Evolutionary conservation across 2,797 vertebrate species (phyloP).

Genomic region (Protosalanx chinensis): DNA sequence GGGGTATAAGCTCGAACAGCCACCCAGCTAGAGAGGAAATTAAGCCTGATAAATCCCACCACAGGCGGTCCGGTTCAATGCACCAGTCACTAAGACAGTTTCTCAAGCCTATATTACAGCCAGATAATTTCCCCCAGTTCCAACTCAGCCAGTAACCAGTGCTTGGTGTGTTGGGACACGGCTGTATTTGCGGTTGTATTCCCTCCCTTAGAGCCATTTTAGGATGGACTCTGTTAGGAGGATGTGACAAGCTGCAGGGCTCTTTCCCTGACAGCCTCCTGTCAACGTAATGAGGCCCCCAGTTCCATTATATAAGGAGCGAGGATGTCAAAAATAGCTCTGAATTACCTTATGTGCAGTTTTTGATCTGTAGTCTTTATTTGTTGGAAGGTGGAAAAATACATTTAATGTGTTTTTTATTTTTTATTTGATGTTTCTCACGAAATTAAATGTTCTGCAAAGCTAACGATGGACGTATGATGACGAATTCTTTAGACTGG

Average conservation of each 20-base stretch:
- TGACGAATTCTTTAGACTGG: neutral
- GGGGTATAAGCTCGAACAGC: slow-evolving; percentile 35
- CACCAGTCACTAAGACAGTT: slow-evolving; percentile 33
- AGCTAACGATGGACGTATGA: too few relatives aligned
- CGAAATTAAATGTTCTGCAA: too few relatives aligned
- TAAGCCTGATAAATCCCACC: slow-evolving; percentile 45
- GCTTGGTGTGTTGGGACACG: neutral
- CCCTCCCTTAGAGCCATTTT: slow-evolving; percentile 1
- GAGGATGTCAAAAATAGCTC: slow-evolving; percentile 1
- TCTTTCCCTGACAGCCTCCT: slow-evolving; percentile 5
- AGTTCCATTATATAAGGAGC: slow-evolving; percentile 3
- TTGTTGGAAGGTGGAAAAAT: neutral
- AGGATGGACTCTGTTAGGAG: neutral
- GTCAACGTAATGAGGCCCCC: slow-evolving; percentile 23
- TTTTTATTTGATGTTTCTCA: too few relatives aligned
- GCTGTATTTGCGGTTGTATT: neutral
- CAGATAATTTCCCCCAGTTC: neutral
- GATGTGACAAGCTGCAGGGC: neutral
- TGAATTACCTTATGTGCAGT: neutral
- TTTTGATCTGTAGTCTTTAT: neutral
- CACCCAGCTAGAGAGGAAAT: slow-evolving; percentile 47
- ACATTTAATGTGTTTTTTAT: neutral
- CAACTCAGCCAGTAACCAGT: neutral
- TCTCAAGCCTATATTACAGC: slow-evolving; percentile 10
- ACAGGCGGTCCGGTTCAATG: slow-evolving; percentile 40